These are phyloP conservation scores for Epizoanthus ramosus DNA, from an alignment of 92 coral and sea anemone species.

Conservation along the genomic window DNA sequence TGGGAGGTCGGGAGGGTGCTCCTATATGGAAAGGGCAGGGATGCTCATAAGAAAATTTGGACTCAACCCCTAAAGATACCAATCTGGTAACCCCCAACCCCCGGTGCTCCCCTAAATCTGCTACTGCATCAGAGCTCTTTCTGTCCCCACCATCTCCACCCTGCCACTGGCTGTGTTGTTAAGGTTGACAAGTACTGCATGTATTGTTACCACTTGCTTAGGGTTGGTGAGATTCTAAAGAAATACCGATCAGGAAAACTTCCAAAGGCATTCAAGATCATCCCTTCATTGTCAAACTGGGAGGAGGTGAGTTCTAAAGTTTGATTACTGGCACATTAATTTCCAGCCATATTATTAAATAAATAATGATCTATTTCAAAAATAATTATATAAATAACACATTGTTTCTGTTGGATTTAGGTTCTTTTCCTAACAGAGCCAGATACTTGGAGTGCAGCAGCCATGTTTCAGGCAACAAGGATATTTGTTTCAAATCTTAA, in stretches of 20 bases:
- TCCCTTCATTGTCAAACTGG: constrained; percentile 96
- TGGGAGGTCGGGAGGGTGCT: no score
- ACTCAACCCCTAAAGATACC: no score
- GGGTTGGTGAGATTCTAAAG: constrained; percentile 94
- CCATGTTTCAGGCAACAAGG: constrained; percentile 95
- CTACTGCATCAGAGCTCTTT: no score
- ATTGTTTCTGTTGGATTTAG: constrained; percentile 40
- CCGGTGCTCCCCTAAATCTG: no score
- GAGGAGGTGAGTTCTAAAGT: constrained; percentile 76
- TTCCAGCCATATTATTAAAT: no score
- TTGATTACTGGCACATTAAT: background rate
- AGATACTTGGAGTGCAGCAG: constrained; percentile 96
- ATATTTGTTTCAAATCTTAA: constrained; percentile 94
- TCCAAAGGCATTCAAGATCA: constrained; percentile 97
- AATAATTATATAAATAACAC: no score
- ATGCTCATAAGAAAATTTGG: no score
- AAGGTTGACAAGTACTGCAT: background rate
- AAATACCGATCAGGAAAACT: constrained; percentile 95
- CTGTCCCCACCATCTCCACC: no score
- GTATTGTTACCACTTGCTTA: constrained; percentile 5
- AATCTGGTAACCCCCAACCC: no score
- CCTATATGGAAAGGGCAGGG: no score
- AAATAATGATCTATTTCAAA: background rate
- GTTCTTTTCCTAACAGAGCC: constrained; percentile 93
- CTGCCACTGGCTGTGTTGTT: no score